These are phyloP conservation scores for Uria aalge DNA, from an alignment of 2,113 vertebrate species.

Conservation along the genomic window DNA sequence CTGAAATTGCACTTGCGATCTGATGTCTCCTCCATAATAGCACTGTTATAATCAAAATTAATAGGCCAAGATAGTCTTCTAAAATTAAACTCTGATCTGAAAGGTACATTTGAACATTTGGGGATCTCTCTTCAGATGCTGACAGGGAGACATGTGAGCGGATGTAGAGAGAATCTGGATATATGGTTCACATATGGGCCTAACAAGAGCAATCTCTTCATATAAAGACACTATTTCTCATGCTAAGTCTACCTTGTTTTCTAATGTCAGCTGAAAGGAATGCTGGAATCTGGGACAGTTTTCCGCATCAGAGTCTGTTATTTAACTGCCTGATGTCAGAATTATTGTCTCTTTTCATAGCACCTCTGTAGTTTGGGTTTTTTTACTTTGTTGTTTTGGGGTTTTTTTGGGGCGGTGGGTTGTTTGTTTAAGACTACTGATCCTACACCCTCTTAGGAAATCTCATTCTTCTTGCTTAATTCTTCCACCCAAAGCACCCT, in stretches of 20 bases:
- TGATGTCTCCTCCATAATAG: constrained; percentile 12
- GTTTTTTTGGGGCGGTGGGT: accelerated
- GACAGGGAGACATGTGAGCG: constrained; percentile 53
- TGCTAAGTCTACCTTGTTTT: constrained; percentile 40
- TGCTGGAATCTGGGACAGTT: neutral
- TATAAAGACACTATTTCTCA: constrained; percentile 40
- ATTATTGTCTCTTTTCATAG: neutral
- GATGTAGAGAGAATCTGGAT: constrained; percentile 60
- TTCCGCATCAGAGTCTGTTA: neutral
- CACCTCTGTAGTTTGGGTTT: neutral
- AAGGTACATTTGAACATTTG: constrained; percentile 59
- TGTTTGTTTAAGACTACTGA: neutral
- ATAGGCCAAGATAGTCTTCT: constrained; percentile 37
- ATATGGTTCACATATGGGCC: constrained; percentile 61
- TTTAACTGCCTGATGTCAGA: constrained; percentile 21
- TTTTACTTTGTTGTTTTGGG: neutral
- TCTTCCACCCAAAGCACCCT: neutral
- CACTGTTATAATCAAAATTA: constrained; percentile 45
- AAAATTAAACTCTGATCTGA: constrained; percentile 58
- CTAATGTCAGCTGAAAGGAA: constrained; percentile 27
- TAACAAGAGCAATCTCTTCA: constrained; percentile 60
- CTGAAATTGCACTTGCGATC: neutral
- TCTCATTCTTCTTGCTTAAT: neutral
- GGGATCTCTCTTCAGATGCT: constrained; percentile 57
- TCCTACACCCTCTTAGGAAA: neutral